Percentiles rank a stretch among this genome's conserved stretches.
Conservation (phyloP, 2,888 invertebrate genomes). For the Tipula lateralis region DNA sequence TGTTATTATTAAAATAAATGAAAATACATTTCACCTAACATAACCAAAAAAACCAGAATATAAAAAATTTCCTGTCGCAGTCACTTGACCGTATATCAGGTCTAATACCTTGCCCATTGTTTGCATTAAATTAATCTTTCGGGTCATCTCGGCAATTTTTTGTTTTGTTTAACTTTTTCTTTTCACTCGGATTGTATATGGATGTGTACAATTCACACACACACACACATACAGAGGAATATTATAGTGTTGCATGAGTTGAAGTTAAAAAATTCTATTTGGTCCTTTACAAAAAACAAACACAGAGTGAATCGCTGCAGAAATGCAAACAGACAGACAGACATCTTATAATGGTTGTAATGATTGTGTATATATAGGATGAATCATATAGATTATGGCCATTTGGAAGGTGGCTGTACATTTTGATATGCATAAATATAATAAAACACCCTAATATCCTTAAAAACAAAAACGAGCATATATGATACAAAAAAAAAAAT, state of each 20-base stretch:
- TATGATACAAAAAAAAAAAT: no score
- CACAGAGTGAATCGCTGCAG: background rate
- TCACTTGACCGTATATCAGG: conserved; percentile 33
- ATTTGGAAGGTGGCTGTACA: background rate
- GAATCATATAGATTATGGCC: background rate
- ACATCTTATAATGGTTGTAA: background rate
- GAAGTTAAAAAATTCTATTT: background rate
- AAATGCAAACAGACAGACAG: conserved; percentile 14
- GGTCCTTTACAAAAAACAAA: background rate
- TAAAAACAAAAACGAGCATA: background rate
- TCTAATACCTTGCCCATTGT: conserved; percentile 32
- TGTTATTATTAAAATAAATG: conserved; percentile 14
- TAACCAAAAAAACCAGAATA: background rate
- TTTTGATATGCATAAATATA: background rate
- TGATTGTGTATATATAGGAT: background rate
- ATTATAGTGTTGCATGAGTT: background rate
- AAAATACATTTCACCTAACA: conserved; percentile 26
- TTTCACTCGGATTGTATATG: background rate
- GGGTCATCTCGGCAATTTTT: conserved; percentile 32
- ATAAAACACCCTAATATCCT: background rate
- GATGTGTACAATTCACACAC: background rate
- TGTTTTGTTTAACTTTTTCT: conserved; percentile 19
- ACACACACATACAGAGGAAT: background rate
- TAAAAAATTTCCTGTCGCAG: conserved; percentile 32
- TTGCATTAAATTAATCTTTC: conserved; percentile 33